These are phyloP conservation scores for Caenorhabditis angaria DNA, from an alignment of 2,888 invertebrate species.

Conservation along the genomic window DNA sequence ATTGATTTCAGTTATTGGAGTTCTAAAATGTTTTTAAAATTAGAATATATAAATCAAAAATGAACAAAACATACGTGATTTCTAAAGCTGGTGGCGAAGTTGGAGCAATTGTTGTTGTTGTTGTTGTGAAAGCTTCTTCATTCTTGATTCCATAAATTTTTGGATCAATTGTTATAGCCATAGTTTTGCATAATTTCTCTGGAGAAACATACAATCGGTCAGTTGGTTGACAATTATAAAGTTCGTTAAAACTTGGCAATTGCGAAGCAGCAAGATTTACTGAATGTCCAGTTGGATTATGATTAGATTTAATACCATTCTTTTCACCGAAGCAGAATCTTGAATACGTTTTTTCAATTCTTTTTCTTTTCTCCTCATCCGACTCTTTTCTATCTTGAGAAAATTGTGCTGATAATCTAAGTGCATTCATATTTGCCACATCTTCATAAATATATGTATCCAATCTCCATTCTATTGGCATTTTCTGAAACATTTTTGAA, in stretches of 20 bases:
- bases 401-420: constrained; percentile 14
- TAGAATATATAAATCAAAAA: no score
- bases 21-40: no score
- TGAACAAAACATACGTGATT: no score
- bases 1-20: no score
- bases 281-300: constrained; percentile 28
- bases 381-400: neutral
- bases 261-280: constrained; percentile 24
- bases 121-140: neutral
- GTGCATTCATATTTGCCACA: constrained; percentile 24
- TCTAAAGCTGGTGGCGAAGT: no score
- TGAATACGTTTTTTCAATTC: neutral
- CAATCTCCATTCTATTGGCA: neutral
- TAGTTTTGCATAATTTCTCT: constrained; percentile 16
- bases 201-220: constrained; percentile 23
- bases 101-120: neutral
- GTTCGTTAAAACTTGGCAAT: constrained; percentile 32
- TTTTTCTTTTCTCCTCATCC: constrained; percentile 4
- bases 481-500: neutral
- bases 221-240: constrained; percentile 24
- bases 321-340: neutral
- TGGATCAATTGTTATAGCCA: constrained; percentile 12
- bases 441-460: constrained; percentile 26
- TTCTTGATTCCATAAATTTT: neutral
- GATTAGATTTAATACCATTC: neutral